Base-by-base conservation (phyloP, 2,797 vertebrate species). In the Catostomus latipinnis region DNA sequence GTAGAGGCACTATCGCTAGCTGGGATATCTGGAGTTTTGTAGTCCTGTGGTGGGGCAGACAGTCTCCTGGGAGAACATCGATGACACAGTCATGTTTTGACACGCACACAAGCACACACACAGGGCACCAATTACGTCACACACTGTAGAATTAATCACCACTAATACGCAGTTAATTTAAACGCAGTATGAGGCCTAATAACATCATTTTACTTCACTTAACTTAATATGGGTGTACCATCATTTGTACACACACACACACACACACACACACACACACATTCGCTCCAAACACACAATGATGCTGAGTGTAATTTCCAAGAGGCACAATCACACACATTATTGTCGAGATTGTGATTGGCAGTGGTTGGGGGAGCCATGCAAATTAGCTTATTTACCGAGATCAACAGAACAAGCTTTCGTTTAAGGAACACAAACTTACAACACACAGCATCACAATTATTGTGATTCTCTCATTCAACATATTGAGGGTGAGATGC, bases 31-130 rank as follows among this genome's bases (percentile, higher is more conserved):
- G 79, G 86, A 76, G 76, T 22, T 86, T 86, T 83, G 80, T 86
- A 74, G 81, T 89, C 89, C 88, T 69, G 81, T 73, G 89, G 12
- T 6, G 88, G 88, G 76, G 66, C 12, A 67, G 92, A 85, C 74
- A 89, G 22, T 91, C 76, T 94, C 92, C 93, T 94, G 85, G 84
- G 82, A 92, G 89, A 85, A 92, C 82, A 93, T 83, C 62, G 54
- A 65, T 65, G 60, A 65, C 9, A 65, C 9, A 54, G 13, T 74
- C 49, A 74, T 12, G 34, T 63, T 54, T 72, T 63, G 18, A 82
- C 13, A 81, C 43, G 54, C 54, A 14, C 46, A 60, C 65, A 73
- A n/a, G 53, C 22, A 76, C 43, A 74, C 43, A 60, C 54, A 56
- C 46, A 22, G 16, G 22, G 11, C 14, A 72, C 16, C 53, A 11